phyloP scores from a whole-genome alignment of 1,140 invertebrate species.

The Pemphigus obesinymphae region DNA sequence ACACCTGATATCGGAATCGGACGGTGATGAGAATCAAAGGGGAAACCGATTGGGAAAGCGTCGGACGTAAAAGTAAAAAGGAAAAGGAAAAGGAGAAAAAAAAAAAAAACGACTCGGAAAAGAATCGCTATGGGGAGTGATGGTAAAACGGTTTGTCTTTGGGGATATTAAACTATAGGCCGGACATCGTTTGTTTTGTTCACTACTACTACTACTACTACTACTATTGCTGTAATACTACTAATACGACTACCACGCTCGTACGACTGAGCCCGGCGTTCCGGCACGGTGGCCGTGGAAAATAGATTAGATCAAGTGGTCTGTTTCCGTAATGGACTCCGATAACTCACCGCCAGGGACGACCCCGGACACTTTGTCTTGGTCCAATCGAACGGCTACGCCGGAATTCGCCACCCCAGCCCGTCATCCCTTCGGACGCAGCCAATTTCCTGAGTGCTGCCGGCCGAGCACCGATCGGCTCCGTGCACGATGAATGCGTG shows the following conservation, averaged over 20 bases:
- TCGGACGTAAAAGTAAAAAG: background rate
- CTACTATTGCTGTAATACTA: background rate
- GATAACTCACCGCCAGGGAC: slow-evolving; percentile 17
- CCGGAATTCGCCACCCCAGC: slow-evolving; percentile 36
- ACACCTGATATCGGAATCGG: slow-evolving; percentile 16
- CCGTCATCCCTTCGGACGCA: slow-evolving; percentile 36
- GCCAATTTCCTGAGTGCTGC: slow-evolving; percentile 39
- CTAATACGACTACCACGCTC: background rate
- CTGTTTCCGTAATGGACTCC: slow-evolving; percentile 39
- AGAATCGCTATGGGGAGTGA: background rate
- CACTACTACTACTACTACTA: background rate
- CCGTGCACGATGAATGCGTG: background rate
- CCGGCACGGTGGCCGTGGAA: slow-evolving; percentile 39
- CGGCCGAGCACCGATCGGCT: background rate
- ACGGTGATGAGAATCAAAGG: slow-evolving; percentile 21
- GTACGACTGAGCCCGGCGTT: background rate
- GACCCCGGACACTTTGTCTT: slow-evolving; percentile 35
- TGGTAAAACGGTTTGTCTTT: slow-evolving; percentile 38
- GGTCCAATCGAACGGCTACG: slow-evolving; percentile 10
- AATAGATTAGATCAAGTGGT: slow-evolving; percentile 42
- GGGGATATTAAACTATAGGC: slow-evolving; percentile 38
- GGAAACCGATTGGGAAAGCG: slow-evolving; percentile 17
- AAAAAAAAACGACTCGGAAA: background rate
- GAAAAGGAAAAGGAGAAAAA: background rate
- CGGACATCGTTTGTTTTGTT: slow-evolving; percentile 37